Base-by-base conservation (phyloP, 2,113 vertebrate species). In the Zosterops lateralis region DNA sequence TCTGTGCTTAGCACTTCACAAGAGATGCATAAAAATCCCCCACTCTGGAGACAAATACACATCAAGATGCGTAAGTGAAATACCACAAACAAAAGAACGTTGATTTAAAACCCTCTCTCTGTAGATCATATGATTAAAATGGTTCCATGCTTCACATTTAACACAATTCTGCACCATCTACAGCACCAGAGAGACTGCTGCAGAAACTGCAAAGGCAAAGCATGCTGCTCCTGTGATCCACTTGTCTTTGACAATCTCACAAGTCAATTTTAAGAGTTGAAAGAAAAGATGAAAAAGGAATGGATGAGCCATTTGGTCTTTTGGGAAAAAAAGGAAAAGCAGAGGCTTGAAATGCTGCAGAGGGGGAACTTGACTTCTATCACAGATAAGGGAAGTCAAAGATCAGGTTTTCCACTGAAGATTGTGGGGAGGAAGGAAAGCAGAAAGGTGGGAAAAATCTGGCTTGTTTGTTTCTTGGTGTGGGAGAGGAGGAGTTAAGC, bases 281-380 rank as follows among this genome's bases (percentile, higher is more conserved):
- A 88, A 72, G 6, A 11, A 48, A 93, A 92, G 4, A 48, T 6
- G 20, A 65, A 56, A 72, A 84, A 81, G 36, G 48, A 93, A 81
- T 0, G 0, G 36, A 87, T 53, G 73, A 92, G 57, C 48, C 61
- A 82, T 65, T 90, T 58, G 61, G 65, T 58, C 45, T 77, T 92
- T 42, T 1, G 9, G 38, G 53, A 62, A 53, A 66, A 66, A 85
- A 68, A 81, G n/a, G 26, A 70, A 85, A 88, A 86, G 64, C 72
- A 93, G 38, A 83, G 31, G 60, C 38, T 73, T 81, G 51, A 92
- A 84, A 86, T 45, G 40, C 21, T 92, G 83, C 91, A 89, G 68
- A 71, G 45, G 25, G 50, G 28, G 61, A 78, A 68, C 57, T 38
- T 53, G 19, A 71, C 53, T 87, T 92, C 60, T 72, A 67, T 53